Percentiles rank a stretch among this genome's conserved stretches.
These are phyloP conservation scores for Liasis olivaceus DNA, from an alignment of 2,797 vertebrate genomes.

Conservation along the genomic window DNA sequence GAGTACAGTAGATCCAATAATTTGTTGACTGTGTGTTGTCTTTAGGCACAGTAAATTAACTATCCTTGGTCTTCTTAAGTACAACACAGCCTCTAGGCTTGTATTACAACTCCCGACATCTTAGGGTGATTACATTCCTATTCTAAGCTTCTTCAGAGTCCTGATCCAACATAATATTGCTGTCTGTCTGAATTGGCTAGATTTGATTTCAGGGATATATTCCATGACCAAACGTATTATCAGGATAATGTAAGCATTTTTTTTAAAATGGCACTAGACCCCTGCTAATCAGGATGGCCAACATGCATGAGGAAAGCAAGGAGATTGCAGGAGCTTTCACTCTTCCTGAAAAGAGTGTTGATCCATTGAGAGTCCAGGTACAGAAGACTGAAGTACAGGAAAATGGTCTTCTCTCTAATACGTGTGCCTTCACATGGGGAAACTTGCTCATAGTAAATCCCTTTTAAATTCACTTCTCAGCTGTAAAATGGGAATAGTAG, in stretches of 20 bases:
- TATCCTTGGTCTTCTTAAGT: background rate
- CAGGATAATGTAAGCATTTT: background rate
- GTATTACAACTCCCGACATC: background rate
- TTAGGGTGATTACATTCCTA: background rate
- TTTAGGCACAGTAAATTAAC: conserved; percentile 2
- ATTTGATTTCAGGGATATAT: background rate
- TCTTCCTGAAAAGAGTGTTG: background rate
- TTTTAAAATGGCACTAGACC: background rate
- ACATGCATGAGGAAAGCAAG: background rate
- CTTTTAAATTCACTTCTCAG: background rate
- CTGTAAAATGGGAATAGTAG: no score
- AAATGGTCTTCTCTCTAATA: background rate
- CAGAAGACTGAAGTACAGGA: background rate
- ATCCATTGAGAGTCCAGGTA: background rate
- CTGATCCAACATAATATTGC: background rate
- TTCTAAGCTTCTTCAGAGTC: background rate
- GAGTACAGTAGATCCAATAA: background rate
- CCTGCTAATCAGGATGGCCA: background rate
- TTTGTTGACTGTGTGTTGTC: background rate
- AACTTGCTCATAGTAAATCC: background rate
- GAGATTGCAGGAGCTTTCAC: background rate
- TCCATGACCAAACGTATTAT: background rate
- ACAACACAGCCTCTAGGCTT: background rate
- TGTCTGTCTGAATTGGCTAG: background rate
- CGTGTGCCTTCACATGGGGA: background rate